Percentiles rank a stretch among this genome's conserved stretches.
Evolutionary conservation across 2,113 vertebrate species (phyloP).

Genomic region (rat (Rattus norvegicus)): DNA sequence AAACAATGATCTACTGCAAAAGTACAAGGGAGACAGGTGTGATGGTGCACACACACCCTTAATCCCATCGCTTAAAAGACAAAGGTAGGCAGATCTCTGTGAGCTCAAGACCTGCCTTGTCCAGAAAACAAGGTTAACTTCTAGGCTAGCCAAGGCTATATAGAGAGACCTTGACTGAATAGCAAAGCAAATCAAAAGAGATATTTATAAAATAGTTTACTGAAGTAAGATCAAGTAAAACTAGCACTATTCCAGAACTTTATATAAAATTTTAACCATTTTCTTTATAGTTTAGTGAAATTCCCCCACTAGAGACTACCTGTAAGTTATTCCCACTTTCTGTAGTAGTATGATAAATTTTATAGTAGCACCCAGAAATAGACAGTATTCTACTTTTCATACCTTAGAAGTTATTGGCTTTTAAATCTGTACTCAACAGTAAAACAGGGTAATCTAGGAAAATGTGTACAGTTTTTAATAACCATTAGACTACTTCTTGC

Average conservation of each 20-base stretch:
- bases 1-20: constrained; percentile 31
- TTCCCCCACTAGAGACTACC: constrained; percentile 37
- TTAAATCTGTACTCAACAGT: not conserved
- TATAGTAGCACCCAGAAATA: constrained; percentile 39
- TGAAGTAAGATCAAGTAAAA: not conserved
- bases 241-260: not conserved
- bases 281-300: constrained; percentile 30
- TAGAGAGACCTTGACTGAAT: not conserved
- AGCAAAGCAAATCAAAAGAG: not conserved
- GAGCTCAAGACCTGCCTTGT: not conserved
- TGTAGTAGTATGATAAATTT: constrained; percentile 16
- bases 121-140: not conserved
- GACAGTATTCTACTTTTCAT: constrained; percentile 25
- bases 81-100: not conserved
- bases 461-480: constrained; percentile 43
- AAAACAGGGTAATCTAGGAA: constrained; percentile 6
- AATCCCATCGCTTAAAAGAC: not conserved
- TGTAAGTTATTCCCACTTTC: not conserved
- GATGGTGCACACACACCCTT: not conserved
- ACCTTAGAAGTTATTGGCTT: constrained; percentile 11
- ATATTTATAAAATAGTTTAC: constrained; percentile 36
- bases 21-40: not conserved
- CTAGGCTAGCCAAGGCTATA: not conserved
- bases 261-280: not conserved
- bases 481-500: not conserved